Percentiles rank a stretch among this genome's conserved stretches.
phyloP scores from a whole-genome alignment of 92 coral and sea anemone species.

The Phenganax stokvisi region DNA sequence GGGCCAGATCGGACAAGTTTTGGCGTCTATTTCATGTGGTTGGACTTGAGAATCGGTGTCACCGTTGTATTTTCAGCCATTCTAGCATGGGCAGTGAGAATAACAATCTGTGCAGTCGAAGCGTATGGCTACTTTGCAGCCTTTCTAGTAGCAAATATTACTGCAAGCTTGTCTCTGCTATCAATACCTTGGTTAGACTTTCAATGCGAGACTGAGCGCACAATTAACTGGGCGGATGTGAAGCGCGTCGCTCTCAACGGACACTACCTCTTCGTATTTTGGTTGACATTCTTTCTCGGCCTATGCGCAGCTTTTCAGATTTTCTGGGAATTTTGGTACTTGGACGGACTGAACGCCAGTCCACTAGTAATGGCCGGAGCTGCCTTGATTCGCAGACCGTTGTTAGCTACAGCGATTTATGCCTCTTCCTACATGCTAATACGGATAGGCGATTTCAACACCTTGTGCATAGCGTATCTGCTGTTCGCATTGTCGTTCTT shows the following conservation, averaged over 20 bases:
- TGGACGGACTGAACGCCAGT: background rate
- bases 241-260: background rate
- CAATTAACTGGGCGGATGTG: conserved; percentile 1
- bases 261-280: background rate
- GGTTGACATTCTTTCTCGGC: background rate
- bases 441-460: background rate
- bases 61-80: too few relatives aligned
- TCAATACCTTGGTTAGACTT: background rate
- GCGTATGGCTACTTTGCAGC: background rate
- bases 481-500: background rate
- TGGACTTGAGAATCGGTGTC: too few relatives aligned
- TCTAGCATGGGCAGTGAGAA: background rate
- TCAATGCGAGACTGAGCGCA: background rate
- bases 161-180: background rate
- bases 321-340: conserved; percentile 19
- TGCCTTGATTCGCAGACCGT: conserved; percentile 6
- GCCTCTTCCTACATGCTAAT: background rate
- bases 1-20: too few relatives aligned
- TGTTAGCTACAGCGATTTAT: background rate
- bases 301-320: background rate
- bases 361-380: conserved; percentile 1
- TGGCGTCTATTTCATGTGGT: too few relatives aligned
- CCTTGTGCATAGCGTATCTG: background rate
- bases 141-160: background rate
- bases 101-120: background rate